Percentiles rank a stretch among this genome's conserved stretches.
These are phyloP conservation scores for Scortum barcoo DNA, from an alignment of 2,113 vertebrate species.

Conservation along the genomic window DNA sequence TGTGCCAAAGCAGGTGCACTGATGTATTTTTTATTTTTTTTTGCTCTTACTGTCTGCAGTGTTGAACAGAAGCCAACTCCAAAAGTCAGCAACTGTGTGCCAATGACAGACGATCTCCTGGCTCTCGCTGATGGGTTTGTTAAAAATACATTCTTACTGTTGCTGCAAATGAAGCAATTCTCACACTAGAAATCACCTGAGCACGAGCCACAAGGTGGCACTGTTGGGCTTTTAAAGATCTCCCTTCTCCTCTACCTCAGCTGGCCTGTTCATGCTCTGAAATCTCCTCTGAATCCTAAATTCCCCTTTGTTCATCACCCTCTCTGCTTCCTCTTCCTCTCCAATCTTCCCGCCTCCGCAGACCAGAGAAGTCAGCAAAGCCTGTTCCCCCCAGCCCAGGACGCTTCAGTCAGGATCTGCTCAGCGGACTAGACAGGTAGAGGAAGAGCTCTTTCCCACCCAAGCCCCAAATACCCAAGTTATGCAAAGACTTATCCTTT, in stretches of 20 bases:
- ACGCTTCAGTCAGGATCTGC: constrained; percentile 75
- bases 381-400: constrained; percentile 66
- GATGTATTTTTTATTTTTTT: constrained; percentile 27
- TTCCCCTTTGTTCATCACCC: constrained; percentile 44
- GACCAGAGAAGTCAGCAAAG: constrained; percentile 54
- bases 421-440: constrained; percentile 72
- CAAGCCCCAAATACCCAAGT: constrained; percentile 18
- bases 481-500: constrained; percentile 37
- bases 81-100: constrained; percentile 44
- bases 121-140: constrained; percentile 75
- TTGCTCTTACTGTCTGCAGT: constrained; percentile 42
- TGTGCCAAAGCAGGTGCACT: constrained; percentile 46
- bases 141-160: constrained; percentile 26
- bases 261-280: constrained; percentile 35
- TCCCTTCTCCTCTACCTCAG: neutral
- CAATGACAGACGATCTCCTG: constrained; percentile 74
- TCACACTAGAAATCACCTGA: neutral
- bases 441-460: constrained; percentile 31
- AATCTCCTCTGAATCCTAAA: constrained; percentile 39
- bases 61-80: constrained; percentile 52
- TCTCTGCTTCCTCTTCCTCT: constrained; percentile 37
- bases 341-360: constrained; percentile 32
- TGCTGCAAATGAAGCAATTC: constrained; percentile 15
- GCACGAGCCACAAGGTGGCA: constrained; percentile 71
- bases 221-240: constrained; percentile 56